phyloP scores from a whole-genome alignment of 2,113 vertebrate species.

The Aleadryas rufinucha region DNA sequence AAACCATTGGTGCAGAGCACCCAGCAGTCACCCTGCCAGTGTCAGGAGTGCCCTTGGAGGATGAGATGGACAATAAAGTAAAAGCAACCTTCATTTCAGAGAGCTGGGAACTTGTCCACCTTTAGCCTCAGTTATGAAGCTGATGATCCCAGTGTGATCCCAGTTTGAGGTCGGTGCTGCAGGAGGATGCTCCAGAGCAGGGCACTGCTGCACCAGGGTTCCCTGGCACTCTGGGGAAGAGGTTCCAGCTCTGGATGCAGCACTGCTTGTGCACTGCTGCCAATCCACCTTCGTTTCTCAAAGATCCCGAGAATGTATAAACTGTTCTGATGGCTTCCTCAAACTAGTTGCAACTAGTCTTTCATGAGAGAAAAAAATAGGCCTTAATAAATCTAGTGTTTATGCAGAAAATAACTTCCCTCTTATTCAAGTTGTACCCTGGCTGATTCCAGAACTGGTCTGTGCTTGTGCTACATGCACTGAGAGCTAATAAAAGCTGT shows the following conservation, averaged over 20 bases:
- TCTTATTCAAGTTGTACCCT: slow-evolving; percentile 14
- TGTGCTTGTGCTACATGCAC: slow-evolving; percentile 19
- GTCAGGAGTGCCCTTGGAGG: neutral
- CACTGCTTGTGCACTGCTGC: neutral
- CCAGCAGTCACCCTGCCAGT: neutral
- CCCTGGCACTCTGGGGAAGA: neutral
- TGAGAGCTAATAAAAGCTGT: slow-evolving; percentile 40
- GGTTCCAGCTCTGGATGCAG: neutral
- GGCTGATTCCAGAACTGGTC: slow-evolving; percentile 42
- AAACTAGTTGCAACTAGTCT: slow-evolving; percentile 9
- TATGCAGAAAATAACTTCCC: slow-evolving; percentile 37
- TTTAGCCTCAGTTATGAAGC: neutral
- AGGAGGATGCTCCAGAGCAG: neutral
- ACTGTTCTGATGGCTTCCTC: neutral
- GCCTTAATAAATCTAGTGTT: slow-evolving; percentile 9
- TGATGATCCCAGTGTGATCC: neutral
- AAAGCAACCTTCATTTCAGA: neutral
- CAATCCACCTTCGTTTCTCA: neutral
- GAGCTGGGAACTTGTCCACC: neutral
- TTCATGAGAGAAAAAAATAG: neutral
- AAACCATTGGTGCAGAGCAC: neutral
- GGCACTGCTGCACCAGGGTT: neutral
- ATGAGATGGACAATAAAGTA: neutral
- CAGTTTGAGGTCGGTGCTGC: neutral
- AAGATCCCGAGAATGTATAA: neutral